phyloP scores from a whole-genome alignment of 30 jellyfish, hydroid and myxozoan species.

The Chironex yamaguchii region DNA sequence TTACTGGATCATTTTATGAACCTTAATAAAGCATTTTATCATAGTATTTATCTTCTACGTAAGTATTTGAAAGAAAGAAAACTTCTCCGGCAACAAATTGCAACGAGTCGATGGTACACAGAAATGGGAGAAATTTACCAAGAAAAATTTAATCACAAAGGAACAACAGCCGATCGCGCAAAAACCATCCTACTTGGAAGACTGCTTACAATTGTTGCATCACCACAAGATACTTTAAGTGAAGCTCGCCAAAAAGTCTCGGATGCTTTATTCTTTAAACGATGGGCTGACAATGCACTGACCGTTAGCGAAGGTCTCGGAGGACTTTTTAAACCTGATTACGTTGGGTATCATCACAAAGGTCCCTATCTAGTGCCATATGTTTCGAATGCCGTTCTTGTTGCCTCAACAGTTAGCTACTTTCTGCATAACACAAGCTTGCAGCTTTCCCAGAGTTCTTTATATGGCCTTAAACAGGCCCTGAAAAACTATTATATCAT shows the following conservation, averaged over 20 bases:
- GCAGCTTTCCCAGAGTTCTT: too few relatives aligned
- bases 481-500: too few relatives aligned
- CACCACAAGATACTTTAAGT: conserved; percentile 15
- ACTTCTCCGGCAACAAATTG: neutral
- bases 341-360: conserved; percentile 42
- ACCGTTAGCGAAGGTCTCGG: conserved; percentile 31
- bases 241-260: conserved; percentile 1
- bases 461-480: too few relatives aligned
- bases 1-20: conserved; percentile 31
- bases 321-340: conserved; percentile 53
- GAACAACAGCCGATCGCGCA: conserved; percentile 48
- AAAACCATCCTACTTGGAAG: conserved; percentile 7
- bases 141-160: neutral
- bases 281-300: conserved; percentile 37
- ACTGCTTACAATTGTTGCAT: conserved; percentile 1
- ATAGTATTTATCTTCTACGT: conserved; percentile 26
- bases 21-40: conserved; percentile 8
- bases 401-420: conserved; percentile 24
- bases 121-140: conserved; percentile 47
- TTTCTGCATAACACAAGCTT: too few relatives aligned
- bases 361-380: conserved; percentile 43
- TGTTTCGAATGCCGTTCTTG: conserved; percentile 25
- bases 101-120: conserved; percentile 32
- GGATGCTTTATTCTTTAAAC: neutral
- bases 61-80: neutral